These are phyloP conservation scores for Apantesis nais DNA, from an alignment of 2,888 invertebrate species.

Conservation along the genomic window DNA sequence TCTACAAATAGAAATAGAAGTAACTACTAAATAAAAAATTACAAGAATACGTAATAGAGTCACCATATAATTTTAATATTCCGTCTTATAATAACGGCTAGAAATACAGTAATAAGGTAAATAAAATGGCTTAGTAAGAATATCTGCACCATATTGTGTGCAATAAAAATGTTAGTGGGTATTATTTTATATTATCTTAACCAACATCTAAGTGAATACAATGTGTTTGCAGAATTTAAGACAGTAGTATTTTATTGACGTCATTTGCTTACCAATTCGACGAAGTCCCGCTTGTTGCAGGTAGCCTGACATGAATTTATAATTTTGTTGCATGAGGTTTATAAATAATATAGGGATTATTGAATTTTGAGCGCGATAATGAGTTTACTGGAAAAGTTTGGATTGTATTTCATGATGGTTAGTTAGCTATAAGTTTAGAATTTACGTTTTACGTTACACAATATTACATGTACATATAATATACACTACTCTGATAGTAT, in stretches of 20 bases:
- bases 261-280: background rate
- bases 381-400: background rate
- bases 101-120: slow-evolving; percentile 22
- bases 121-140: slow-evolving; percentile 31
- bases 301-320: background rate
- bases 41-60: slow-evolving; percentile 30
- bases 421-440: background rate
- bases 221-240: slow-evolving; percentile 16
- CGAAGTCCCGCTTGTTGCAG: background rate
- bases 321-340: background rate
- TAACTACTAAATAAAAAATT: slow-evolving; percentile 29
- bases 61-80: slow-evolving; percentile 23
- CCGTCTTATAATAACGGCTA: slow-evolving; percentile 18
- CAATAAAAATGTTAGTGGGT: slow-evolving; percentile 26
- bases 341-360: background rate
- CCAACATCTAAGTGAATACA: slow-evolving; percentile 33
- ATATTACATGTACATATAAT: too few relatives aligned
- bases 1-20: slow-evolving; percentile 41
- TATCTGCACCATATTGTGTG: slow-evolving; percentile 24
- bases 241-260: background rate
- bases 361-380: background rate
- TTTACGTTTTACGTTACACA: too few relatives aligned
- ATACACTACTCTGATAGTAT: too few relatives aligned
- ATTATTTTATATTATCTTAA: slow-evolving; percentile 39
- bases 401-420: background rate